Percentiles rank a stretch among this genome's conserved stretches.
Evolutionary conservation across 2,113 vertebrate genomes (phyloP).

Genomic region (Dicaeum eximium): DNA sequence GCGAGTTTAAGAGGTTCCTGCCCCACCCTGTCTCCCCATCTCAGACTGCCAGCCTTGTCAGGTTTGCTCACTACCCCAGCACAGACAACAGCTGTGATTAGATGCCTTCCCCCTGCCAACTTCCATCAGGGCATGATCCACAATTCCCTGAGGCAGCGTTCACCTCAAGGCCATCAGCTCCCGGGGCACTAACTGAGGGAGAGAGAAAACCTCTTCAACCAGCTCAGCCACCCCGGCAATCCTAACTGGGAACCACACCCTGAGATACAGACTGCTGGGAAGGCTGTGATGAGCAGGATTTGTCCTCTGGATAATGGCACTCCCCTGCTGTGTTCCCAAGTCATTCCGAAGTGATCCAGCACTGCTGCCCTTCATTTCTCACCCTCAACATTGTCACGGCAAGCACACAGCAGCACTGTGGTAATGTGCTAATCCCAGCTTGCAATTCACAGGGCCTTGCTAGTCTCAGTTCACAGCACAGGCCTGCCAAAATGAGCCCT

Average conservation of each 20-base stretch:
- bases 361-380: not conserved
- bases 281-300: not conserved
- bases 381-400: not conserved
- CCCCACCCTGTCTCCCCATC: not conserved
- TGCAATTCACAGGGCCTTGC: not conserved
- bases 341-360: rapidly evolving
- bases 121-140: not conserved
- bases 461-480: not conserved
- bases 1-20: constrained; percentile 10
- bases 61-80: not conserved
- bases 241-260: not conserved
- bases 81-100: not conserved
- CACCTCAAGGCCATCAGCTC: not conserved
- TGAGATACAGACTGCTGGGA: not conserved
- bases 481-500: not conserved
- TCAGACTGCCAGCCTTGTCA: not conserved
- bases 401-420: not conserved
- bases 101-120: not conserved
- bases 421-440: not conserved
- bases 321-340: not conserved
- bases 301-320: not conserved
- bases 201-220: constrained; percentile 14
- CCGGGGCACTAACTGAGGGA: not conserved
- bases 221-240: not conserved
- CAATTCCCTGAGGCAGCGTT: not conserved